Percentiles rank a stretch among this genome's conserved stretches.
Conservation (phyloP, 2,888 invertebrate species). For the Mantis religiosa region DNA sequence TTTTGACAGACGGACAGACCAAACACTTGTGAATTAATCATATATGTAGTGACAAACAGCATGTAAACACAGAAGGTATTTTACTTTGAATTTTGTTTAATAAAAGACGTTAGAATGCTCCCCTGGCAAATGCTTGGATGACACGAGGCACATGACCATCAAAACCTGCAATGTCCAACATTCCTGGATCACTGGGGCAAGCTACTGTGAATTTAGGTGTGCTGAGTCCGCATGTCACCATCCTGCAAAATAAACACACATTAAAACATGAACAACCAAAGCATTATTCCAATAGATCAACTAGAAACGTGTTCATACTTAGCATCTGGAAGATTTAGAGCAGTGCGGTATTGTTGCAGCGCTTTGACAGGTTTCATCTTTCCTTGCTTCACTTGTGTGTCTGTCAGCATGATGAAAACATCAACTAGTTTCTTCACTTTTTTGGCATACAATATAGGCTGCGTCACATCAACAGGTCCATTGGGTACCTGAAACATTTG, state of each 20-base stretch:
- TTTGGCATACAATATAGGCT: conserved; percentile 64
- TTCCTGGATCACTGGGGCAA: conserved; percentile 41
- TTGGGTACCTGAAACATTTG: conserved; percentile 30
- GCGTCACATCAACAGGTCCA: conserved; percentile 39
- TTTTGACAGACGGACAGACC: background rate
- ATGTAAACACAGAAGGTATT: background rate
- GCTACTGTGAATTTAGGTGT: conserved; percentile 22
- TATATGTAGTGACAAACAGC: background rate
- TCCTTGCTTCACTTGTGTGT: conserved; percentile 44
- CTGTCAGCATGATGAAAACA: conserved; percentile 69
- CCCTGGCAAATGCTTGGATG: conserved; percentile 60
- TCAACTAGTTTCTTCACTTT: conserved; percentile 59
- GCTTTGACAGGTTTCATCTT: conserved; percentile 47
- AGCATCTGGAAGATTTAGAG: conserved; percentile 48
- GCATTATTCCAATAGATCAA: background rate
- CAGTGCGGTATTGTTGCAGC: conserved; percentile 55
- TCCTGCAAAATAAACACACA: conserved; percentile 43
- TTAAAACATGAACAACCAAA: background rate
- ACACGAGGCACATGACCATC: conserved; percentile 59
- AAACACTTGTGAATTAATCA: background rate
- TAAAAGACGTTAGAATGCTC: conserved; percentile 42
- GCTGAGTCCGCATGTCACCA: conserved; percentile 54
- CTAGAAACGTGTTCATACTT: conserved; percentile 49
- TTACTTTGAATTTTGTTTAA: background rate
- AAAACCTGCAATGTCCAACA: conserved; percentile 61